Evolutionary conservation across 2,888 invertebrate species (phyloP).

Genomic region (Cancer borealis): DNA sequence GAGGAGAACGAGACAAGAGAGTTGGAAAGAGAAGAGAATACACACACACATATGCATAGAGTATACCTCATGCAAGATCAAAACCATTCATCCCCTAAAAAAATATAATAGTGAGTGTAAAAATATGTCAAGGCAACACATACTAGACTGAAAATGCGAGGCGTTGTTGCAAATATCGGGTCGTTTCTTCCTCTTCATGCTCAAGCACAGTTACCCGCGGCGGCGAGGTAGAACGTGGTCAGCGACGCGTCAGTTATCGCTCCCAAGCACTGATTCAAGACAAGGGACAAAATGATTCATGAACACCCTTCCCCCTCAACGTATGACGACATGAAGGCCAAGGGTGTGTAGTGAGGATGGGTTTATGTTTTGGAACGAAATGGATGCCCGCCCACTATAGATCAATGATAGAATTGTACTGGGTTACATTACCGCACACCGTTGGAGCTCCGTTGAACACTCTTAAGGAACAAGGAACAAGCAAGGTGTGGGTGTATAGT

Average conservation of each 20-base stretch:
- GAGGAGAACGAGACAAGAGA: too few species aligned
- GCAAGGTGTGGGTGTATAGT: not conserved
- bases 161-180: not conserved
- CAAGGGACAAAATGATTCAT: not conserved
- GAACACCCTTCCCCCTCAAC: not conserved
- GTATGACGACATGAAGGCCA: not conserved
- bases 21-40: too few species aligned
- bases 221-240: not conserved
- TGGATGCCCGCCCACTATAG: not conserved
- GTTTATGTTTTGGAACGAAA: too few species aligned
- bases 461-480: not conserved
- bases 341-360: too few species aligned
- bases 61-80: not conserved
- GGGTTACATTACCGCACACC: not conserved
- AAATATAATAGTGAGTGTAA: not conserved
- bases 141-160: not conserved
- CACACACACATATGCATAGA: too few species aligned
- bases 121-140: not conserved
- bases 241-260: not conserved
- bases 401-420: not conserved
- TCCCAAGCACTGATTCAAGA: not conserved
- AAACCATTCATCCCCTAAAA: not conserved
- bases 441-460: not conserved
- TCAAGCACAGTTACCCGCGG: not conserved
- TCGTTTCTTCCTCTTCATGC: not conserved